Base-by-base conservation (phyloP, 2,797 vertebrate genomes). In the Cetoscarus ocellatus region DNA sequence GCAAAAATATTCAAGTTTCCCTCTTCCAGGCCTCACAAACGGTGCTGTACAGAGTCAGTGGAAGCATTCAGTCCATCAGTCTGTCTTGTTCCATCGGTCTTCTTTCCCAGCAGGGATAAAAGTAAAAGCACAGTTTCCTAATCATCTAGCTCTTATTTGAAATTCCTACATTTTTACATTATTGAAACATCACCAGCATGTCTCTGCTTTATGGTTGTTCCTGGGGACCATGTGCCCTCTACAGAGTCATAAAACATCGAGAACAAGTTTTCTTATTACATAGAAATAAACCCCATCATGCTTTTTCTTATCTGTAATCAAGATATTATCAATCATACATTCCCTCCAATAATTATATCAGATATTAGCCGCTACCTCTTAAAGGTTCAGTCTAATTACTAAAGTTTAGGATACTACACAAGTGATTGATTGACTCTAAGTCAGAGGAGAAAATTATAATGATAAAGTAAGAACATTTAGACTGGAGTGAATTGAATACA, bases 41-140 rank as follows among this genome's bases (percentile, higher is more conserved):
- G 17, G 66, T 76, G 69, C 86, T 88, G 86, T 84, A 85, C 82
- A 88, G 85, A 89, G 84, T 94, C 86, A 86, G 70, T 74, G 75
- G 76, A 88, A 89, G 79, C 78, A 55, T 88, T 69, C 84, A 77
- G 64, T 84, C 81, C 12, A 15, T 63, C 69, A 35, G 60, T 82
- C 77, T 59, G 65, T 70, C 52, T 78, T 27, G 10, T 77, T 75
- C 76, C 71, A 43, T 73, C 50, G 7, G 7, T 80, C 74, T 74
- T 84, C 67, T 79, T 70, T 77, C 67, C 77, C 67, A 57, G 58
- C 48, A 66, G 18, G 70, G 51, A 63, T 62, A 65, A 65, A 70
- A 68, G 64, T 60, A 61, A 66, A 74, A 71, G 34, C 45, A 70
- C 47, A 5, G 35, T 73, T 80, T 75, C 71, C 76, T 89, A 88